Evolutionary conservation across 2,797 vertebrate genomes (phyloP).

Genomic region (Rhincodon typus): DNA sequence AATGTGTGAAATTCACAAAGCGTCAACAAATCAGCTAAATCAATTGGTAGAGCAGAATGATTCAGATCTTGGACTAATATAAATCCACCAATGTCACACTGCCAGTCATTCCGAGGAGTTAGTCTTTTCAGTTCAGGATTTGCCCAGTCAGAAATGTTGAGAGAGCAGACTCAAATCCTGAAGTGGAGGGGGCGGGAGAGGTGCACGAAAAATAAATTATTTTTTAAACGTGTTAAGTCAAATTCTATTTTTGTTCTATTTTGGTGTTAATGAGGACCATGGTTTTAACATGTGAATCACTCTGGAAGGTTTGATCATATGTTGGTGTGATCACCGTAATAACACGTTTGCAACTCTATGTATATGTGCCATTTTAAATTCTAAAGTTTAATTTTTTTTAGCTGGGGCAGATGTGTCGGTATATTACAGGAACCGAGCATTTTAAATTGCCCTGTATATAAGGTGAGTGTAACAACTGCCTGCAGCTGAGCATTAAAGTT

Average conservation of each 20-base stretch:
- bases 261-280: neutral
- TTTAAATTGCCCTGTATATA: no score
- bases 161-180: neutral
- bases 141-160: neutral
- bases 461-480: no score
- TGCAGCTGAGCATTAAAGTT: no score
- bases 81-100: neutral
- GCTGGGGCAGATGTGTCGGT: no score
- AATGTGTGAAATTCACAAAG: neutral
- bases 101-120: neutral
- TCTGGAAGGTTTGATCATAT: neutral
- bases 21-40: neutral
- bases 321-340: neutral
- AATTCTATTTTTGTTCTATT: no score
- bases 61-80: neutral
- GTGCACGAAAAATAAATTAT: no score
- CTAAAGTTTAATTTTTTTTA: no score
- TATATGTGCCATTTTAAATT: no score
- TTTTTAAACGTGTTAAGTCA: no score
- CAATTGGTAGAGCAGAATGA: neutral
- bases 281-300: neutral
- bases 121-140: neutral
- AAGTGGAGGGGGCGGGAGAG: no score
- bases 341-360: no score
- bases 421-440: no score